These are phyloP conservation scores for Henricia sp. DNA, from an alignment of 53 echinoderm and acorn worm species.

Conservation along the genomic window DNA sequence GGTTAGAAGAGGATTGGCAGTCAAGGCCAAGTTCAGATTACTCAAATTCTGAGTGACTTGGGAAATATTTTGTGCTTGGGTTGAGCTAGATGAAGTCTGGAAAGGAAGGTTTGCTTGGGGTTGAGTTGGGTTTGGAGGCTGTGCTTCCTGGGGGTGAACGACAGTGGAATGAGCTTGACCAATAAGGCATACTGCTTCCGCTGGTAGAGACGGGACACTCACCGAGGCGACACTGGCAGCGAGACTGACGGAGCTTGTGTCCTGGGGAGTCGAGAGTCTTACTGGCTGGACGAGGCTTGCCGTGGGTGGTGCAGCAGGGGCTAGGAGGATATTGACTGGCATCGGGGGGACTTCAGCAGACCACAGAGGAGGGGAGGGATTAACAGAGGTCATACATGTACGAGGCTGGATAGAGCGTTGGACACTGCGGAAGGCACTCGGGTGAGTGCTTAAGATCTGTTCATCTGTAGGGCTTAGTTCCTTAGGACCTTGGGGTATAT, in stretches of 20 bases:
- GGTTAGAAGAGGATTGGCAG: constrained; percentile 19
- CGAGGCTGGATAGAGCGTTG: constrained; percentile 52
- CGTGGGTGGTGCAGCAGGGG: constrained; percentile 72
- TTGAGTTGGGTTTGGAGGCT: constrained; percentile 28
- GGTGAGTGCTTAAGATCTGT: constrained; percentile 41
- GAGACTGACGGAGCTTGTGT: constrained; percentile 27
- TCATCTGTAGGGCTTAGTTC: constrained; percentile 53
- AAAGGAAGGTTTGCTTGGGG: constrained; percentile 15
- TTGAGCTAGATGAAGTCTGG: constrained; percentile 32
- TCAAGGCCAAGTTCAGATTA: constrained; percentile 48
- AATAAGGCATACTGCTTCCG: constrained; percentile 54
- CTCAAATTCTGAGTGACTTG: constrained; percentile 67
- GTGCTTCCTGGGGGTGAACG: neutral
- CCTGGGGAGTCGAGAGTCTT: constrained; percentile 61
- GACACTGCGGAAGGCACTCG: constrained; percentile 80
- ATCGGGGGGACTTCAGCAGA: constrained; percentile 84
- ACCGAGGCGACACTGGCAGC: constrained; percentile 77
- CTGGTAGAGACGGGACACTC: constrained; percentile 69
- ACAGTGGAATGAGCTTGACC: constrained; percentile 30
- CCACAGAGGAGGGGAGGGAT: constrained; percentile 98
- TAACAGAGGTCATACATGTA: constrained; percentile 72
- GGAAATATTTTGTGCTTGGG: constrained; percentile 42
- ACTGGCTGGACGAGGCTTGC: constrained; percentile 50
- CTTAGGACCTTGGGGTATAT: constrained; percentile 44
- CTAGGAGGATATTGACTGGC: constrained; percentile 88